Percentiles rank a stretch among this genome's conserved stretches.
Conservation (phyloP, 2,113 vertebrate genomes). For the Percina caprodes region DNA sequence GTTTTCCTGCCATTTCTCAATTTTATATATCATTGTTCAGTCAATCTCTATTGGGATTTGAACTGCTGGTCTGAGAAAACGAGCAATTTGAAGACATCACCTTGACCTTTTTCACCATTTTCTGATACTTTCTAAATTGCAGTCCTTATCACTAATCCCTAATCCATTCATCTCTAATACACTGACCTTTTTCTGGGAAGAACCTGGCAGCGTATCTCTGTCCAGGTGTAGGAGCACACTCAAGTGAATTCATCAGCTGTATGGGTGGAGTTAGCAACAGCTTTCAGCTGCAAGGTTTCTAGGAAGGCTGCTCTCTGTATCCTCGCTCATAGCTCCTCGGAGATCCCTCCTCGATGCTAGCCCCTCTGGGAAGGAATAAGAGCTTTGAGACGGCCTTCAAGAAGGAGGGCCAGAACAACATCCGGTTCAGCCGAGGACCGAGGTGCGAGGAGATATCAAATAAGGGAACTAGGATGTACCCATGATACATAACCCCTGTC, state of each 20-base stretch:
- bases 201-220: conserved; percentile 37
- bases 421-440: too few relatives aligned
- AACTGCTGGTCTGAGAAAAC: not conserved
- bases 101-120: not conserved
- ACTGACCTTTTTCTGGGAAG: conserved; percentile 50
- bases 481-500: not conserved
- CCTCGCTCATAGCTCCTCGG: too few relatives aligned
- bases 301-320: too few relatives aligned
- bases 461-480: too few relatives aligned
- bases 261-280: too few relatives aligned
- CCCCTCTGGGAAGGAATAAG: too few relatives aligned
- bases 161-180: conserved; percentile 34
- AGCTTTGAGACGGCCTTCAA: too few relatives aligned
- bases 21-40: not conserved
- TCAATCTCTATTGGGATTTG: not conserved
- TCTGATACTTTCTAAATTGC: not conserved
- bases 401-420: too few relatives aligned
- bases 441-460: too few relatives aligned
- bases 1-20: not conserved
- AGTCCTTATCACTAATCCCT: not conserved
- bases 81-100: not conserved
- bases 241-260: too few relatives aligned
- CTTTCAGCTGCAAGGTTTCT: too few relatives aligned
- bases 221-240: conserved; percentile 56
- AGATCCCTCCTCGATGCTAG: too few relatives aligned